phyloP scores from a whole-genome alignment of 2,888 invertebrate species.

The Drosophila glabriapex region DNA sequence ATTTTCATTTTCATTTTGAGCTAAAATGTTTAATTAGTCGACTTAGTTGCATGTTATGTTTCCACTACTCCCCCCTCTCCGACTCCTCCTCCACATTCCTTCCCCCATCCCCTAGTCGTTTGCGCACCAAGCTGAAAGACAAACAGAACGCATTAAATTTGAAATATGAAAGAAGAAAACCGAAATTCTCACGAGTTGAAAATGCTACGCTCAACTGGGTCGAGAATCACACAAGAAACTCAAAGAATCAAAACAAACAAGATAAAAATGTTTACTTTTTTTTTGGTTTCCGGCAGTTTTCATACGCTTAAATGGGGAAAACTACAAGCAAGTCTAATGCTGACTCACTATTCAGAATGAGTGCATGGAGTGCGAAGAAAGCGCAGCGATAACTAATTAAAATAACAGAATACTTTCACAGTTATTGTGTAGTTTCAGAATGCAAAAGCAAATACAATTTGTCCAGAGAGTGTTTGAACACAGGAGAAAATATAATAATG shows the following conservation, averaged over 20 bases:
- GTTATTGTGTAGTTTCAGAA: neutral
- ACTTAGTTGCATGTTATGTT: slow-evolving; percentile 30
- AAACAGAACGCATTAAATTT: slow-evolving; percentile 58
- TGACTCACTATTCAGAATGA: neutral
- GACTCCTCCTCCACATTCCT: neutral
- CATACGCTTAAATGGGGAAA: neutral
- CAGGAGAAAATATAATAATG: neutral
- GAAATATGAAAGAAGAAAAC: slow-evolving; percentile 48
- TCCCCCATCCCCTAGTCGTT: slow-evolving; percentile 9
- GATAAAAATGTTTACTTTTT: neutral
- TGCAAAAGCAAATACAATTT: neutral
- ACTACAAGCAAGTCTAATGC: neutral
- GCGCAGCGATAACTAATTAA: neutral
- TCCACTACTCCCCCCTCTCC: neutral
- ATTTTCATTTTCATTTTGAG: slow-evolving; percentile 56
- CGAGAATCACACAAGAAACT: neutral
- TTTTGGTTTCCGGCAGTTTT: neutral
- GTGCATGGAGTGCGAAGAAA: neutral
- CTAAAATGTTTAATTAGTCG: slow-evolving; percentile 74
- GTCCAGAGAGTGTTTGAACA: neutral
- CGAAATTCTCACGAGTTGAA: slow-evolving; percentile 41
- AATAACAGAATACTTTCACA: neutral
- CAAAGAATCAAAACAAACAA: slow-evolving; percentile 1
- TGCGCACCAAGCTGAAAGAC: slow-evolving; percentile 53
- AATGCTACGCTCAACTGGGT: slow-evolving; percentile 26